phyloP scores from a whole-genome alignment of 2,113 vertebrate genomes.

The Tupaia chinensis region DNA sequence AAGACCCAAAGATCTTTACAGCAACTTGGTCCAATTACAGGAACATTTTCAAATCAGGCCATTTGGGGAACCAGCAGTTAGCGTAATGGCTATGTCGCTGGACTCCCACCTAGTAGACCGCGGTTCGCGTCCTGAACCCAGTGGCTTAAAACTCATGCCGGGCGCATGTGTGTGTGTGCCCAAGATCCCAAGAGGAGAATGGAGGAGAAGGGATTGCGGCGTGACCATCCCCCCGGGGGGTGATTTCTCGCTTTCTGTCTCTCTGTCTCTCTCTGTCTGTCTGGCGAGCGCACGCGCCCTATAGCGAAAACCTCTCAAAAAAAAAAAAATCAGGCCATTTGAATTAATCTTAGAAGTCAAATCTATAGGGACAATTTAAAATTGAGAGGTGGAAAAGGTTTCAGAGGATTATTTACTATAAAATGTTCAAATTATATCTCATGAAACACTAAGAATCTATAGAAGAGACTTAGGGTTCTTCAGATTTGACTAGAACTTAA shows the following conservation, averaged over 20 bases:
- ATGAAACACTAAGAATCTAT: not conserved
- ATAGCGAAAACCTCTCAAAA: no score
- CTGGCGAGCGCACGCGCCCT: no score
- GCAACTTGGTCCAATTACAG: slow-evolving; percentile 56
- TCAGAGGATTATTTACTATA: slow-evolving; percentile 1
- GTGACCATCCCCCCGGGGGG: no score
- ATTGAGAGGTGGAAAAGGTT: slow-evolving; percentile 19
- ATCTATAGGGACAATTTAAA: slow-evolving; percentile 49
- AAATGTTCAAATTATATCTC: slow-evolving; percentile 27
- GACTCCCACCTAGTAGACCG: no score
- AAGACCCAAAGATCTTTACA: slow-evolving; percentile 46
- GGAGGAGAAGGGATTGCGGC: no score
- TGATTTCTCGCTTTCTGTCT: no score
- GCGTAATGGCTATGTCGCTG: no score
- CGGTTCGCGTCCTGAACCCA: no score
- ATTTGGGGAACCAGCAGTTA: not conserved
- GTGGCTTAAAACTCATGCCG: no score
- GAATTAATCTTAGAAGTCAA: slow-evolving; percentile 52
- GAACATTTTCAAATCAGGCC: slow-evolving; percentile 45
- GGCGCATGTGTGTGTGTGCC: no score
- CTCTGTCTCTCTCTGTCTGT: no score
- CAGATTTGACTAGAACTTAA: slow-evolving; percentile 54
- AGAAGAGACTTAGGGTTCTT: slow-evolving; percentile 6
- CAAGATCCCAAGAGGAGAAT: no score
- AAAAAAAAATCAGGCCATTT: slow-evolving; percentile 5